A percentile compares a stretch with the other conserved stretches of the same genome.
Conservation (phyloP, 2,888 invertebrate species). For the Aleiodes alternator region DNA sequence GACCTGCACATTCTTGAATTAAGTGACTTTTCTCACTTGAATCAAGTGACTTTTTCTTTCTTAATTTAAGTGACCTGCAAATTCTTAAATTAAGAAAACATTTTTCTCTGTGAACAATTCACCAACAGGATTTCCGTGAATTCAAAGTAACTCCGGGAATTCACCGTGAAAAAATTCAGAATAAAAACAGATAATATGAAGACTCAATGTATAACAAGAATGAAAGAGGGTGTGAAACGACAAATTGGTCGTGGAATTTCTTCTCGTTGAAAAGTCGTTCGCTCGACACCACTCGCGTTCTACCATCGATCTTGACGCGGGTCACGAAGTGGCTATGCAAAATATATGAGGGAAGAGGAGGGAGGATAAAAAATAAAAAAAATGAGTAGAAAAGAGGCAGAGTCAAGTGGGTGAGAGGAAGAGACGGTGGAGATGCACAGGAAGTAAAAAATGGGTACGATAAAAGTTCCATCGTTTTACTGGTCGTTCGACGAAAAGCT, state of each 20-base stretch:
- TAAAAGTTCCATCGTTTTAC: conserved; percentile 47
- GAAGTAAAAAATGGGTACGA: conserved; percentile 45
- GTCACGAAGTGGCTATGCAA: conserved; percentile 57
- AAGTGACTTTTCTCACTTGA: too few species aligned
- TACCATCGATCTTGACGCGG: conserved; percentile 54
- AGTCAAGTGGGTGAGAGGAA: conserved; percentile 25
- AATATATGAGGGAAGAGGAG: conserved; percentile 51
- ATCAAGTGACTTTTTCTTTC: too few species aligned
- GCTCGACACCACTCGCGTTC: conserved; percentile 48
- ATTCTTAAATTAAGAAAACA: too few species aligned
- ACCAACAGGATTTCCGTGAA: not conserved
- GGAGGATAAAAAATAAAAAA: conserved; percentile 43
- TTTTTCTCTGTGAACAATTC: too few species aligned
- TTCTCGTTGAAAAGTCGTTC: conserved; percentile 53
- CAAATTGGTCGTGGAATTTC: conserved; percentile 57
- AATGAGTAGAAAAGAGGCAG: conserved; percentile 16
- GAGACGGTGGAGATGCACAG: conserved; percentile 31
- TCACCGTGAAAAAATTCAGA: conserved; percentile 6
- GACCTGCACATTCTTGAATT: too few species aligned
- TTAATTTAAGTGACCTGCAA: too few species aligned
- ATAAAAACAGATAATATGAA: conserved; percentile 6
- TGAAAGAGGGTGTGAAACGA: conserved; percentile 42
- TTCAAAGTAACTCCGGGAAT: not conserved
- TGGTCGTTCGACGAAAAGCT: conserved; percentile 34
- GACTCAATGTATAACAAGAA: conserved; percentile 28